A percentile compares a stretch with the other conserved stretches of the same genome.
Conservation (phyloP, 2,888 invertebrate genomes). For the Strigamia transsilvanica region DNA sequence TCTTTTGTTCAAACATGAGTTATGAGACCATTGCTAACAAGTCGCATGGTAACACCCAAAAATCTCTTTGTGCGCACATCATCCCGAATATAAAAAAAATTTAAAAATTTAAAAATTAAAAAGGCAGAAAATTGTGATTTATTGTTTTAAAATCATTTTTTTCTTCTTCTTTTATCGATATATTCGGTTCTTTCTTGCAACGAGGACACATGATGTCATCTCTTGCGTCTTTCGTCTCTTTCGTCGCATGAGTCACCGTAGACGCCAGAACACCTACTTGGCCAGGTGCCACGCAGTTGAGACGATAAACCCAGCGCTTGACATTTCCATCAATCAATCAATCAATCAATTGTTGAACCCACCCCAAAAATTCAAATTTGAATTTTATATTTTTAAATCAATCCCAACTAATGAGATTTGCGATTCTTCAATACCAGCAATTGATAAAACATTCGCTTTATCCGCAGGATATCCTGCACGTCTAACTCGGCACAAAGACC, state of each 20-base stretch:
- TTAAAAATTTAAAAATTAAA: too few relatives aligned
- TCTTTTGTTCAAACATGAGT: conserved; percentile 33
- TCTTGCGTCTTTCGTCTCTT: neutral
- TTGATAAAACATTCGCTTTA: conserved; percentile 17
- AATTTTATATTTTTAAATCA: neutral
- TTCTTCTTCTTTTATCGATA: too few relatives aligned
- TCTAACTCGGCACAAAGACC: neutral
- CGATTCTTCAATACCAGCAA: neutral
- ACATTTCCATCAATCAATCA: neutral
- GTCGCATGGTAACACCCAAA: neutral
- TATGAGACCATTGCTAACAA: neutral
- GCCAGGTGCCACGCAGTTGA: neutral
- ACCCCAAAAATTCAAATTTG: neutral
- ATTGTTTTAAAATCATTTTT: too few relatives aligned
- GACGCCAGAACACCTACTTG: neutral
- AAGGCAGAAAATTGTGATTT: too few relatives aligned
- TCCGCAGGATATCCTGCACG: conserved; percentile 13
- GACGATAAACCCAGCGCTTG: neutral
- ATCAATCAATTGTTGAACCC: neutral
- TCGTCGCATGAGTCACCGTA: neutral
- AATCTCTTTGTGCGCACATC: neutral
- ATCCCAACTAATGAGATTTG: neutral
- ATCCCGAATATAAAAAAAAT: neutral
- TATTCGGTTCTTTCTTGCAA: neutral
- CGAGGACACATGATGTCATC: neutral